Evolutionary conservation across 1,140 invertebrate species (phyloP), one percentile per base, ranked within the genome.

Genomic region (Drosophila ficusphila): DNA sequence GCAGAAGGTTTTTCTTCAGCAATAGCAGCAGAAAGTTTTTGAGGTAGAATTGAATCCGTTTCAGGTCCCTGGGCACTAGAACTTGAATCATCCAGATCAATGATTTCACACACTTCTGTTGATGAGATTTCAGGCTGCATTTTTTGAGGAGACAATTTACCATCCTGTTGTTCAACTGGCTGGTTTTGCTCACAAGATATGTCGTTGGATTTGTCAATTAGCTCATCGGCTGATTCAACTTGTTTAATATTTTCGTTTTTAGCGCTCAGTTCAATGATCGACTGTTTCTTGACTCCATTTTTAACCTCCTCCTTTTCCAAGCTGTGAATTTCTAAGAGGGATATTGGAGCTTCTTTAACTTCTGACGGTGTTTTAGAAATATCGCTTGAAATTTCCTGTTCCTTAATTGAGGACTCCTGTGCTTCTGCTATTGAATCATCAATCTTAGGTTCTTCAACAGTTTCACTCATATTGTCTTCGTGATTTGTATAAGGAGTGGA

Each of bases 81-180:
- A 11, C 33, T 51, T 4, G 48, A 51, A 14, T 23, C 33, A 7
- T 36, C 33, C 8, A 51, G 8, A 9, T 51, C 48, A 51, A 51
- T 51, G 2, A 51, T n/a, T 12, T 8, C 14, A 36, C 16, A 8
- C 3, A 2, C 0, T 12, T 27, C n/a, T 3, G 3, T 29, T 4
- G 0, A 4, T 7, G 23, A 3, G 4, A 14, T 23, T 16, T n/a
- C n/a, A 1, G 7, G 0, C 2, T 4, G 7, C 23, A 14, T 14
- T 4, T 16, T 27, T 8, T 12, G 23, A 1, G 11, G 12, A 6
- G 23, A 4, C 0, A 9, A 27, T 27, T 16, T 23, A 9, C 7
- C 16, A 8, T 11, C 11, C n/a, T 14, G 8, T 9, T 11, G 14
- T 2, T 18, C 16, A 3, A 8, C 29, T 3, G 5, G 3, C 19